These are phyloP conservation scores for Trachelus troglodyta DNA, from an alignment of 2,888 invertebrate species.

Conservation along the genomic window DNA sequence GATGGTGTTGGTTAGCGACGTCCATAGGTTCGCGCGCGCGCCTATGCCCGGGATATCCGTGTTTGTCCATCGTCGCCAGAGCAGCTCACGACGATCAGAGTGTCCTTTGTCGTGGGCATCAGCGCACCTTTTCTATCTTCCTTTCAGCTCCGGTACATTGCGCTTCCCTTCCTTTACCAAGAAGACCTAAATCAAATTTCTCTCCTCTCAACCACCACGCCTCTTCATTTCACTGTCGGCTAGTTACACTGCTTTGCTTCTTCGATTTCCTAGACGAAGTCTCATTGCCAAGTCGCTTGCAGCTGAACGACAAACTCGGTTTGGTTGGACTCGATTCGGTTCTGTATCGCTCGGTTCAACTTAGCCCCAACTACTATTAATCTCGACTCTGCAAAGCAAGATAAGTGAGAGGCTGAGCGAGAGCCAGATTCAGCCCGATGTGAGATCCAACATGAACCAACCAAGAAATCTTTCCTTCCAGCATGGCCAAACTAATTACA, in stretches of 20 bases:
- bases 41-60: slow-evolving; percentile 39
- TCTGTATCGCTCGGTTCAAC: neutral
- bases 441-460: slow-evolving; percentile 31
- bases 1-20: slow-evolving; percentile 25
- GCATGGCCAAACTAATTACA: slow-evolving; percentile 52
- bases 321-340: neutral
- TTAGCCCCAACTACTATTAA: slow-evolving; percentile 34
- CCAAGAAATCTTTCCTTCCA: slow-evolving; percentile 14
- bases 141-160: neutral
- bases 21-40: slow-evolving; percentile 14
- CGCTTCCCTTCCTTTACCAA: neutral
- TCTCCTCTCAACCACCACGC: neutral
- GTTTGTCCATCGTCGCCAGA: slow-evolving; percentile 39
- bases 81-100: neutral
- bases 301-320: neutral
- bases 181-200: neutral
- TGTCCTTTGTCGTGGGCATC: neutral
- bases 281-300: neutral
- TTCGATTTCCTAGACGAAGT: neutral
- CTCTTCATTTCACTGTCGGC: neutral
- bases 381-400: slow-evolving; percentile 50
- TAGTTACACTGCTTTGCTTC: neutral
- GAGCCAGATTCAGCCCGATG: slow-evolving; percentile 28
- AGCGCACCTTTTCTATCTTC: neutral
- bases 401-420: slow-evolving; percentile 40